Base-by-base conservation (phyloP, 2,113 vertebrate genomes). In the Silurus meridionalis region DNA sequence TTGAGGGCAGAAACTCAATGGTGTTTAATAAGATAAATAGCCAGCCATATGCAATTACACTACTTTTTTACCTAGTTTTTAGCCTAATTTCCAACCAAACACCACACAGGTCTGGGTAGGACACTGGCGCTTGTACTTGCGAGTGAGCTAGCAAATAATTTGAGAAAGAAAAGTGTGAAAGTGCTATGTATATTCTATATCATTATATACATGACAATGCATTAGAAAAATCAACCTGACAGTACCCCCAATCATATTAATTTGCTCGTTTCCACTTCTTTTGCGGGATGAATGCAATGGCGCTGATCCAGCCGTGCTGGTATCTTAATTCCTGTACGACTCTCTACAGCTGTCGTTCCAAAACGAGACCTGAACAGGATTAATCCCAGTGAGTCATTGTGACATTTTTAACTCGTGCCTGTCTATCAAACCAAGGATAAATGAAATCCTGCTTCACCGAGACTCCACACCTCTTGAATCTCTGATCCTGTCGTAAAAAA, bases 371-470 rank as follows among this genome's bases (percentile, higher is more conserved):
- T 78, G 71, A 85, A 64, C 77, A 10, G 48, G 66, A 79, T 79
- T 77, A 88, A 81, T 83, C 87, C 67, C 52, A 48, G 19, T 88
- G 79, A 82, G 72, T 71, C n/a, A 64, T 46, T 69, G 80, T 48
- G 72, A 79, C 72, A 61, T 85, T 72, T 84, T 88, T 78, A 53
- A 85, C 48, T 25, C 21, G 48, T 78, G 71, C 52, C 52, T 86
- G 87, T 83, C 85, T 63, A 82, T 88, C 85, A 85, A 69, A 60
- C 55, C 37, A 0, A 0, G 21, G 10, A 23, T 74, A 63, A 81
- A 85, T 78, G 79, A 85, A 48, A 60, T 66, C 66, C 71, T n/a
- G 50, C n/a, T 67, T 78, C 63, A 60, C 48, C 37, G 25, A 85
- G 61, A 60, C 28, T 50, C 10, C 58, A 85, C 71, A 52, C 5